These are phyloP conservation scores for Baronia brevicornis DNA, from an alignment of 2,888 invertebrate species.

Conservation along the genomic window DNA sequence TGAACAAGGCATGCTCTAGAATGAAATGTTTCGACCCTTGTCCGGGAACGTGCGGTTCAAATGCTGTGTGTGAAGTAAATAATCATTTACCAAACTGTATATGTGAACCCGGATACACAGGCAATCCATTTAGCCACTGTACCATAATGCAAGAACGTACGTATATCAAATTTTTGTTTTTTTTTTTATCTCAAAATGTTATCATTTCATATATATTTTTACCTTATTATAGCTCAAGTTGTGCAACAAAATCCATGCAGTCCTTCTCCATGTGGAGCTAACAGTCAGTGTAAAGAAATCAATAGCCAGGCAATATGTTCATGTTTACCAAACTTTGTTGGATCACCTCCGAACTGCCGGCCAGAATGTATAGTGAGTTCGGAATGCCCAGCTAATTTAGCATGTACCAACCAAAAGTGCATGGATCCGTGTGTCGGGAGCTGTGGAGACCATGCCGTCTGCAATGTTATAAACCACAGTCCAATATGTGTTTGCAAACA, in stretches of 20 bases:
- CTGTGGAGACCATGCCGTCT: constrained; percentile 78
- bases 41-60: constrained; percentile 85
- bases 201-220: neutral
- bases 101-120: constrained; percentile 79
- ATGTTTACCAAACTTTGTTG: constrained; percentile 78
- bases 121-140: constrained; percentile 80
- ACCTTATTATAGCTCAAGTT: constrained; percentile 40
- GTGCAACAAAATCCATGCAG: constrained; percentile 48
- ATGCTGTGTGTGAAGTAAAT: constrained; percentile 83
- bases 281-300: constrained; percentile 83
- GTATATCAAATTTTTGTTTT: constrained; percentile 21
- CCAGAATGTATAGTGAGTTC: constrained; percentile 83
- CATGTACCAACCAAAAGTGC: constrained; percentile 83
- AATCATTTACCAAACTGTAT: constrained; percentile 84
- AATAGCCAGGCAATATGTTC: constrained; percentile 84
- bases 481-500: constrained; percentile 85
- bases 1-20: constrained; percentile 81
- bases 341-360: constrained; percentile 81
- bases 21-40: constrained; percentile 87
- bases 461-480: constrained; percentile 79
- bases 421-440: constrained; percentile 79
- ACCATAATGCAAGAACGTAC: constrained; percentile 63
- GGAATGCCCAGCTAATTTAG: constrained; percentile 78
- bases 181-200: neutral
- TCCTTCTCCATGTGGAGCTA: constrained; percentile 83